phyloP scores from a whole-genome alignment of 2,113 vertebrate genomes.

The Podarcis cretensis region DNA sequence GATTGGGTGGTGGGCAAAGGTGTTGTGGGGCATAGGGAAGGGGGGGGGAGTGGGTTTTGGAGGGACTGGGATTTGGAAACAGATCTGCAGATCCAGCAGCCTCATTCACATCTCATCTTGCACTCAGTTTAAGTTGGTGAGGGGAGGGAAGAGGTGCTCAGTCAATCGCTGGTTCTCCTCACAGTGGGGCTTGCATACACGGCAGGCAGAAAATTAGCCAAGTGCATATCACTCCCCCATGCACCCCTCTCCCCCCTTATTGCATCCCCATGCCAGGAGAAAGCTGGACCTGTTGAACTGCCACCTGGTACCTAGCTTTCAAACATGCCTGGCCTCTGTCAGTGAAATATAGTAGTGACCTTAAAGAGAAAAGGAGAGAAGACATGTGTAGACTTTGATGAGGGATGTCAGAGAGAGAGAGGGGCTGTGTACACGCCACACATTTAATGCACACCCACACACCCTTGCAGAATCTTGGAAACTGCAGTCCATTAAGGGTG shows the following conservation, averaged over 20 bases:
- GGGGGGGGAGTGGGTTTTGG: neutral
- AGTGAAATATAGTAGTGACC: neutral
- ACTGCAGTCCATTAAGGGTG: no score
- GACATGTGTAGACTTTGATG: neutral
- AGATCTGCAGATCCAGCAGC: neutral
- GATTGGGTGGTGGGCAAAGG: no score
- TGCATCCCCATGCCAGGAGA: neutral
- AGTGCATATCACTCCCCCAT: neutral
- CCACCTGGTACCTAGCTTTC: neutral
- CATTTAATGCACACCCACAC: no score
- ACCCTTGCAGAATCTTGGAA: no score
- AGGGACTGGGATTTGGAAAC: neutral
- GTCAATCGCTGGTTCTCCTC: neutral
- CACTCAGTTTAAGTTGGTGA: neutral
- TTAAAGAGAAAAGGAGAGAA: neutral
- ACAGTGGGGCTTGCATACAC: neutral
- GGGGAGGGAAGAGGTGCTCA: neutral
- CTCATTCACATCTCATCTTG: conserved; percentile 15
- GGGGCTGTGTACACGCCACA: no score
- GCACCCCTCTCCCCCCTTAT: neutral
- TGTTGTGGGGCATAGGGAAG: neutral
- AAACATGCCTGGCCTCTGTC: neutral
- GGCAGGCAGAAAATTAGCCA: neutral
- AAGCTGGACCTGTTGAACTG: neutral
- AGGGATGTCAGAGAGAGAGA: neutral